Conservation (phyloP, 1,140 invertebrate genomes). For the Procambarus virginalis region DNA sequence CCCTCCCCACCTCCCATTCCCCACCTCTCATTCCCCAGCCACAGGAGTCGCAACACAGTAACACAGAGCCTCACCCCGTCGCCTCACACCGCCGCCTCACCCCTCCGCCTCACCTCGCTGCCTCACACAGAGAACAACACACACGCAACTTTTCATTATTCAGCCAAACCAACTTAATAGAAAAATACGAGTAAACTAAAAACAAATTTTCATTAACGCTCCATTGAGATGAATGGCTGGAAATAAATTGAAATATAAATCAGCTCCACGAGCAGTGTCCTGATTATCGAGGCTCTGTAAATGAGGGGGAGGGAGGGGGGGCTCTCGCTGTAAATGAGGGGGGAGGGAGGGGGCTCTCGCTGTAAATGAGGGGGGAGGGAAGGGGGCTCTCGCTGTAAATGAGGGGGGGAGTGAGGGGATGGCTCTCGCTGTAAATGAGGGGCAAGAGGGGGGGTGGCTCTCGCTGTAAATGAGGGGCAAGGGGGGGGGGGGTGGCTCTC, state of each 20-base stretch:
- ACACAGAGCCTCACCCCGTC: too few relatives aligned
- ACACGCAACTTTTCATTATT: constrained; percentile 36
- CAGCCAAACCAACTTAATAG: constrained; percentile 54
- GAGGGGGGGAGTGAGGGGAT: background rate
- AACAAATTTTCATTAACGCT: constrained; percentile 60
- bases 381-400: background rate
- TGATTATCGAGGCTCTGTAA: constrained; percentile 39
- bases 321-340: background rate
- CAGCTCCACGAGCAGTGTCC: constrained; percentile 30
- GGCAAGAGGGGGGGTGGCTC: too few relatives aligned
- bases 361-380: background rate
- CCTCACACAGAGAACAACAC: too few relatives aligned
- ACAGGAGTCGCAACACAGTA: background rate
- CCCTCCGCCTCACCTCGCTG: too few relatives aligned
- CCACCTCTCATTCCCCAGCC: background rate
- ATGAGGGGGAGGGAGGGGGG: constrained; percentile 2
- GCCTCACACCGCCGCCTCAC: too few relatives aligned
- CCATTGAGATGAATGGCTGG: constrained; percentile 55
- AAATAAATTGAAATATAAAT: constrained; percentile 65
- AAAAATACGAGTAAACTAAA: constrained; percentile 64
- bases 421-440: background rate
- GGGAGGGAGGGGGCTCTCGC: background rate
- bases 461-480: background rate
- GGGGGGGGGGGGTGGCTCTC: too few relatives aligned
- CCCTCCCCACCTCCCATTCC: background rate